Percentiles rank a stretch among this genome's conserved stretches.
phyloP scores from a whole-genome alignment of 2,888 invertebrate species.

The Tanaodytes sp. region DNA sequence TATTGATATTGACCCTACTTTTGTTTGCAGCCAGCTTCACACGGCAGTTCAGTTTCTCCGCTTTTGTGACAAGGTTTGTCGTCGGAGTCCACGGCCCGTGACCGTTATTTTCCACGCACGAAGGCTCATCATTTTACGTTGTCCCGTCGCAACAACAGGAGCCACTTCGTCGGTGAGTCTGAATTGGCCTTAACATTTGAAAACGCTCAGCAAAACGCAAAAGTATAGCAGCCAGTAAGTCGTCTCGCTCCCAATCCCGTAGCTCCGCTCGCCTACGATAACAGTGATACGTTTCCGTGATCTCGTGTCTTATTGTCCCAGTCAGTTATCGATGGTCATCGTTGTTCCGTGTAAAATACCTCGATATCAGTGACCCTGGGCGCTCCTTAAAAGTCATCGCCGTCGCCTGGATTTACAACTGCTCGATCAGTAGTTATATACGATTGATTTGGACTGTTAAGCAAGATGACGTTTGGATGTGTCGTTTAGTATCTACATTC shows the following conservation, averaged over 20 bases:
- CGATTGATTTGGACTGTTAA: too few relatives aligned
- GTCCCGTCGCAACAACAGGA: slow-evolving; percentile 21
- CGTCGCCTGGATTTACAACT: too few relatives aligned
- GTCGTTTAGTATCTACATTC: not conserved
- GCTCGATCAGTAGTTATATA: too few relatives aligned
- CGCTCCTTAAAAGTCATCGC: too few relatives aligned
- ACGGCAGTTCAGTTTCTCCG: slow-evolving; percentile 49
- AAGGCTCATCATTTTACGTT: slow-evolving; percentile 24
- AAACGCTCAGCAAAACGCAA: too few relatives aligned
- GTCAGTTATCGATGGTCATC: too few relatives aligned
- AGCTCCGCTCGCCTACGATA: slow-evolving; percentile 23
- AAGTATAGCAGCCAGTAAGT: too few relatives aligned
- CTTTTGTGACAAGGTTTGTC: slow-evolving; percentile 49
- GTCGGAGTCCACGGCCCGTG: slow-evolving; percentile 32
- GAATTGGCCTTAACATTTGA: not conserved
- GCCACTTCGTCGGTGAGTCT: slow-evolving; percentile 43
- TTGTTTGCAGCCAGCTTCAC: slow-evolving; percentile 51
- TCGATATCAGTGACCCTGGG: too few relatives aligned
- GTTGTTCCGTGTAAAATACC: too few relatives aligned
- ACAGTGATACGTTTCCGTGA: slow-evolving; percentile 10
- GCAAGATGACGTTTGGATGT: too few relatives aligned
- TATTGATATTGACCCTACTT: slow-evolving; percentile 51
- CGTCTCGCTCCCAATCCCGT: slow-evolving; percentile 15
- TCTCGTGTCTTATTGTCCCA: not conserved
- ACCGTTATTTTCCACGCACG: slow-evolving; percentile 41